phyloP scores from a whole-genome alignment of 2,888 invertebrate species.

The Patella pellucida region DNA sequence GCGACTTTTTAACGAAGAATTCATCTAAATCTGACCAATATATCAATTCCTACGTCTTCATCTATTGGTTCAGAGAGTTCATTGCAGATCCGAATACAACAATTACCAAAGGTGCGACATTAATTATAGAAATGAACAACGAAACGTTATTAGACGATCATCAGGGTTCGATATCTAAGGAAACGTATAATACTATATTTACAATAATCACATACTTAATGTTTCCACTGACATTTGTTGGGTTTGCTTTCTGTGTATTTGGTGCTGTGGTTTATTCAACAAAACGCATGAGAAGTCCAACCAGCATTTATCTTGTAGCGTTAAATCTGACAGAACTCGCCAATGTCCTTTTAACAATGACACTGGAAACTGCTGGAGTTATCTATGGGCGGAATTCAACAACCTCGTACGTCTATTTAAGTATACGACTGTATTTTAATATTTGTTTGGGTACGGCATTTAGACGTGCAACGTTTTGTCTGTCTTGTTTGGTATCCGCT shows the following conservation, averaged over 20 bases:
- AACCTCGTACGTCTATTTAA: neutral
- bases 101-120: too few relatives aligned
- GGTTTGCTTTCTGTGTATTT: neutral
- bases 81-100: too few relatives aligned
- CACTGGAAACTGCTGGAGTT: neutral
- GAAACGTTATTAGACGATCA: neutral
- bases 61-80: too few relatives aligned
- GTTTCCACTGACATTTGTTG: neutral
- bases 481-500: neutral
- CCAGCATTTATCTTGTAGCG: neutral
- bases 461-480: neutral
- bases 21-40: too few relatives aligned
- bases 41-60: too few relatives aligned
- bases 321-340: neutral
- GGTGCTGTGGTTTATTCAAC: neutral
- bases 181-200: neutral
- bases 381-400: neutral
- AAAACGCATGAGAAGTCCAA: neutral
- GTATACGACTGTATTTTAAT: neutral
- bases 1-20: too few relatives aligned
- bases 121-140: too few relatives aligned
- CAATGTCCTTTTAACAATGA: neutral
- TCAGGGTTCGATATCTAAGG: constrained; percentile 6
- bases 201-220: neutral
- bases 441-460: neutral